Evolutionary conservation across 2,888 invertebrate genomes (phyloP).

Genomic region (Clitarchus hookeri): DNA sequence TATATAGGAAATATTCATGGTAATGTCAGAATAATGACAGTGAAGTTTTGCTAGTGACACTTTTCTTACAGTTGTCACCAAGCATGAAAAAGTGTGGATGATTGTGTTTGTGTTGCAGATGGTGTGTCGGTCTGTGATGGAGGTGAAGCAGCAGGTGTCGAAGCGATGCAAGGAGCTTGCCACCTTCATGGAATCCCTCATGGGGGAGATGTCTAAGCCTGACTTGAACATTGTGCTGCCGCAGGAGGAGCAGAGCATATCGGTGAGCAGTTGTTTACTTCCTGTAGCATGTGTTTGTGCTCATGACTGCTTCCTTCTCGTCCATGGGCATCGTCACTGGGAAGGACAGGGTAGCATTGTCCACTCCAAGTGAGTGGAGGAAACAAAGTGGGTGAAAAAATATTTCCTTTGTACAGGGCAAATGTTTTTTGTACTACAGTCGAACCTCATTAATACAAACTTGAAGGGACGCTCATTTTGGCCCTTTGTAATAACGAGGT

Average conservation of each 20-base stretch:
- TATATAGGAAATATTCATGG: too few species aligned
- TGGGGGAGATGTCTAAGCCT: conserved; percentile 67
- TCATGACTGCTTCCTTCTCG: too few species aligned
- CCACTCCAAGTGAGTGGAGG: background rate
- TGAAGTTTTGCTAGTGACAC: too few species aligned
- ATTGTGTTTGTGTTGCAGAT: conserved; percentile 50
- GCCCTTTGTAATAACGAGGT: too few species aligned
- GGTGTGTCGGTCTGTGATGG: conserved; percentile 59
- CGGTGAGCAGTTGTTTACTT: conserved; percentile 58
- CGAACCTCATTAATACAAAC: too few species aligned
- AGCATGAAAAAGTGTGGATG: too few species aligned
- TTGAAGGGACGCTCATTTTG: too few species aligned
- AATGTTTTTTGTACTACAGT: too few species aligned
- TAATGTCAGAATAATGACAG: too few species aligned
- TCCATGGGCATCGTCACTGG: too few species aligned
- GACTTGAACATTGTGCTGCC: conserved; percentile 63
- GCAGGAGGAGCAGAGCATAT: conserved; percentile 63
- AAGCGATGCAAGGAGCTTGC: conserved; percentile 75
- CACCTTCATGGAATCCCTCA: conserved; percentile 73
- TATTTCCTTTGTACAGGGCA: background rate
- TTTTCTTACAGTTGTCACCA: too few species aligned
- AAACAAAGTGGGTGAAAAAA: background rate
- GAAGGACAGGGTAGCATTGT: background rate
- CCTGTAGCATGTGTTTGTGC: too few species aligned
- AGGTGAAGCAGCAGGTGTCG: conserved; percentile 67